Base-by-base conservation (phyloP, 2,797 vertebrate genomes). In the Mus caroli region DNA sequence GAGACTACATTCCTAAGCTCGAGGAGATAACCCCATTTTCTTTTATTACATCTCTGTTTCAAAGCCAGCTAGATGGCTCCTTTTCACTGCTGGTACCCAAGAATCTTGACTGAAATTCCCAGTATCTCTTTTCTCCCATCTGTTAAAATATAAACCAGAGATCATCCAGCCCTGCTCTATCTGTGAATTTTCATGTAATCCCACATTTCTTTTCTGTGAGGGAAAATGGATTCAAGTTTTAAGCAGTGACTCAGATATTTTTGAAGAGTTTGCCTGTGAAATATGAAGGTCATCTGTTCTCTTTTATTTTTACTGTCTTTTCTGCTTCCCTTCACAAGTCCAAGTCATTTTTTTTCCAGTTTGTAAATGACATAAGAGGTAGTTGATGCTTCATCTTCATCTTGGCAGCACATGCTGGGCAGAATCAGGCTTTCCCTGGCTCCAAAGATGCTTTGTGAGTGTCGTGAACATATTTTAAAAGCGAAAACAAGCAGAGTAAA, bases 261-360 rank as follows among this genome's bases (percentile, higher is more conserved):
- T 95, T 94, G 54, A 95, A 96, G 73, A 94, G 86, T 37, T 96
- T 86, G 31, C 3, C 75, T 91, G 71, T 92, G 92, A 94, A 95
- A 92, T 79, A 64, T 17, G 56, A 84, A 79, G 80, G 62, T 86
- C 77, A 91, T 56, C 56, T 94, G 62, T 79, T 89, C 86, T 83
- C 92, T 43, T n/a, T 17, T 54, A 15, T 67, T 97, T 97, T 94
- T 50, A 79, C 4, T 46, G 37, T 87, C 92, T 79, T 50, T 80
- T 80, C n/a, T 43, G 34, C 40, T 94, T 89, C 22, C 78, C 10
- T 96, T 94, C 88, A 58, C 83, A 88, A 67, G n/a, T 28, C 69
- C 19, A 83, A 64, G 46, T 52, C 14, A 1, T 40, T 3, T 50
- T 60, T 40, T 64, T 28, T 60, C 78, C 22, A 40, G 62, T 71